Evolutionary conservation across 1,140 invertebrate genomes (phyloP).

Genomic region (Drosophila ogumai): DNA sequence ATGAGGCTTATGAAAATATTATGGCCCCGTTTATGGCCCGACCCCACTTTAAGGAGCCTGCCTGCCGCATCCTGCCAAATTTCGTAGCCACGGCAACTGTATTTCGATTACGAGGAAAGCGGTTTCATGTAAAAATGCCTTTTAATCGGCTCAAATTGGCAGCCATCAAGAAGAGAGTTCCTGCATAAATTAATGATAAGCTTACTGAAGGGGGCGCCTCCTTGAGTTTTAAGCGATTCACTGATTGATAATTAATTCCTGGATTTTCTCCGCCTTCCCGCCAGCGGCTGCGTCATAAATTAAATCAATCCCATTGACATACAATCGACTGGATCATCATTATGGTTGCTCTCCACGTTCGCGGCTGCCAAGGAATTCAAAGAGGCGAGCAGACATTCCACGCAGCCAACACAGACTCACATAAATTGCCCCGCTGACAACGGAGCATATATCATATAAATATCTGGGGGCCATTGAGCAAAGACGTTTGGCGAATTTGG

Average conservation of each 20-base stretch:
- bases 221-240: constrained; percentile 18
- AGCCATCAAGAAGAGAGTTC: constrained; percentile 8
- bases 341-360: constrained; percentile 35
- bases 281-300: constrained; percentile 10
- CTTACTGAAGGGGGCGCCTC: constrained; percentile 18
- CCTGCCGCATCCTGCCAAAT: constrained; percentile 2
- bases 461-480: constrained; percentile 47
- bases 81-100: constrained; percentile 14
- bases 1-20: constrained; percentile 48
- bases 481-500: neutral
- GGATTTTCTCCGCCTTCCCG: neutral
- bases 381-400: neutral
- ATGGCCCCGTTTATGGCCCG: constrained; percentile 31
- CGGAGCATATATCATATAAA: constrained; percentile 50
- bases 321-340: constrained; percentile 33
- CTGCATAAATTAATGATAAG: constrained; percentile 51
- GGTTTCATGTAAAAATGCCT: constrained; percentile 14
- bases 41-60: constrained; percentile 1
- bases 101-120: constrained; percentile 27
- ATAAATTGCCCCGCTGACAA: constrained; percentile 34
- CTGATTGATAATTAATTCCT: constrained; percentile 43
- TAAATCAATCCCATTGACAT: constrained; percentile 45
- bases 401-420: neutral
- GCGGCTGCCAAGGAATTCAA: constrained; percentile 28
- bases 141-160: constrained; percentile 54